Conservation (phyloP, 1,140 invertebrate genomes). For the Drosophila busckii region DNA sequence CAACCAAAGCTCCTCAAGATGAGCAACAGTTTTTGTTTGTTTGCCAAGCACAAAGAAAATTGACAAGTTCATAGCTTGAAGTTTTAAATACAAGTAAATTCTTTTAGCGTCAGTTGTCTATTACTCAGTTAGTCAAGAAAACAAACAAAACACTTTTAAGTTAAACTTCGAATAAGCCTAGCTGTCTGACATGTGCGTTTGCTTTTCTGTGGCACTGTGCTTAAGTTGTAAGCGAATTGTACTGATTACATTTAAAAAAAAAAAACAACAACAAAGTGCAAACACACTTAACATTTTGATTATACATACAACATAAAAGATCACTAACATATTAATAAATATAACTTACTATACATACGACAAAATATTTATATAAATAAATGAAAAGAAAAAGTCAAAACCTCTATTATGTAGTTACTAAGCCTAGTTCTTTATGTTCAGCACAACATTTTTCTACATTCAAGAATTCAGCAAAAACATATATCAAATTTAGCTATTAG, state of each 20-base stretch:
- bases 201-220: conserved; percentile 7
- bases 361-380: conserved; percentile 26
- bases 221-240: conserved; percentile 46
- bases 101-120: too few relatives aligned
- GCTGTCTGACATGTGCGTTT: not conserved
- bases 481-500: conserved; percentile 25
- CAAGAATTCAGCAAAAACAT: conserved; percentile 47
- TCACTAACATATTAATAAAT: conserved; percentile 41
- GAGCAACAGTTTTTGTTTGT: too few relatives aligned
- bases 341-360: conserved; percentile 44
- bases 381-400: conserved; percentile 31
- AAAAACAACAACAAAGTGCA: conserved; percentile 30
- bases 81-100: too few relatives aligned
- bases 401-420: conserved; percentile 40
- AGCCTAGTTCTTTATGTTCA: conserved; percentile 48
- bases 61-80: too few relatives aligned
- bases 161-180: too few relatives aligned
- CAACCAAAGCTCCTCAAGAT: too few relatives aligned
- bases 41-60: too few relatives aligned
- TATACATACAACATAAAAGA: conserved; percentile 26
- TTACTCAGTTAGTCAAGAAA: too few relatives aligned
- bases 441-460: conserved; percentile 55
- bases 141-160: too few relatives aligned
- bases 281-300: conserved; percentile 38
- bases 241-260: conserved; percentile 57